A percentile compares a stretch with the other conserved stretches of the same genome.
Evolutionary conservation across 2,797 vertebrate genomes (phyloP).

Genomic region (Chloroceryle inda): DNA sequence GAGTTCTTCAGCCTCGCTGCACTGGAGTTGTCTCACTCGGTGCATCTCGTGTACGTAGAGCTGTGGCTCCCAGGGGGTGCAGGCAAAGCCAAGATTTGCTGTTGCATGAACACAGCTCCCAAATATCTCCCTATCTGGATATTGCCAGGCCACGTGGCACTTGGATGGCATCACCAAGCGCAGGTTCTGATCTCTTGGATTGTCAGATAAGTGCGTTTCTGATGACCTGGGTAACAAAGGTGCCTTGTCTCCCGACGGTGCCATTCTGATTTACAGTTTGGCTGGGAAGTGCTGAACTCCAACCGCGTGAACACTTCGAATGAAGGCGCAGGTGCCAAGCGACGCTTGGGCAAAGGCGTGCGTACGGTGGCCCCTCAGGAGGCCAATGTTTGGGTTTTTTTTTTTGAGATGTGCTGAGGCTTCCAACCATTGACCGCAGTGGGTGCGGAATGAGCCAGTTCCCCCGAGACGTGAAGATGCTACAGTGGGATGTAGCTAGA

Average conservation of each 20-base stretch:
- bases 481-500: background rate
- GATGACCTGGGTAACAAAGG: background rate
- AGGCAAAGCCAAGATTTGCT: background rate
- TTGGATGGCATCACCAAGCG: background rate
- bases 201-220: background rate
- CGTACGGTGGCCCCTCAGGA: background rate
- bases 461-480: rapidly evolving
- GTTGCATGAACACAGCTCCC: background rate
- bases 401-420: background rate
- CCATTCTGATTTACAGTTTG: background rate
- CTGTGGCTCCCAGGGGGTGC: background rate
- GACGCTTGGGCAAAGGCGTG: too few relatives aligned
- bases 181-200: background rate
- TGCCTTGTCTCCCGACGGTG: rapidly evolving
- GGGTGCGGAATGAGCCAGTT: background rate
- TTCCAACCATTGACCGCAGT: background rate
- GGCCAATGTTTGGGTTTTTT: background rate
- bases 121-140: rapidly evolving
- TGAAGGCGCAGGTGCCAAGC: background rate
- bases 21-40: rapidly evolving
- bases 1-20: background rate
- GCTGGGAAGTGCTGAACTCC: background rate
- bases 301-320: background rate
- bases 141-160: background rate
- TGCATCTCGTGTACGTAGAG: rapidly evolving